Base-by-base conservation (phyloP, 2,888 invertebrate species). In the Oligia fasciuncula region DNA sequence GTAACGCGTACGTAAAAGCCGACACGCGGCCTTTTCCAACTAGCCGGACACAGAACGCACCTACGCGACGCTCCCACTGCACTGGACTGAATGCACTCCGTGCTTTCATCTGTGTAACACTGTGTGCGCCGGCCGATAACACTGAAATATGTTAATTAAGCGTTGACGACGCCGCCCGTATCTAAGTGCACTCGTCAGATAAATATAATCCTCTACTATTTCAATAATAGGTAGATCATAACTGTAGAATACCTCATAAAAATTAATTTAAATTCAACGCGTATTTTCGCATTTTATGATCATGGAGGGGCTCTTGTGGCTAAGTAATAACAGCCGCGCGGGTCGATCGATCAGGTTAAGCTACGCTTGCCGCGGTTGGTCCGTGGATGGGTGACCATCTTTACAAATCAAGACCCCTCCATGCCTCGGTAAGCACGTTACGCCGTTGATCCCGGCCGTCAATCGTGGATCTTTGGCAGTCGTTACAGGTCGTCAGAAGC, bases 1-100 rank as follows among this genome's bases (percentile, higher is more conserved):
- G 91, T 92, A 92, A 87, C 83, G 87, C 84, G 90, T 87, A 90
- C 87, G 90, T 89, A 91, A 88, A 90, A 90, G 88, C 80, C 77
- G 78, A 85, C 85, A 80, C 82, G 79, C 75, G 17, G 72, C 57
- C 73, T 85, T 79, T 88, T 88, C 83, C 85, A 88, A 72, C 89
- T 87, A 82, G 73, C 65, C 23, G 66, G 70, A 73, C 81, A 81
- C 79, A 81, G 74, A 79, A 76, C 76, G 78, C 77, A 83, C 79
- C 73, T 81, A 85, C 71, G 68, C 78, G 46, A 68, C 68, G 62
- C 63, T 60, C 72, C 49, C 43, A 74, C 65, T 54, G 35, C 54
- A 57, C 29, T 40, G 35, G 46, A n/a, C 43, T 54, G 29, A 75
- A 73, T 76, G 68, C 69, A 77, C 57, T 69, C 62, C n/a, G 71